Percentiles rank a stretch among this genome's conserved stretches.
phyloP scores from a whole-genome alignment of 1,140 invertebrate species.

The Polyergus mexicanus region DNA sequence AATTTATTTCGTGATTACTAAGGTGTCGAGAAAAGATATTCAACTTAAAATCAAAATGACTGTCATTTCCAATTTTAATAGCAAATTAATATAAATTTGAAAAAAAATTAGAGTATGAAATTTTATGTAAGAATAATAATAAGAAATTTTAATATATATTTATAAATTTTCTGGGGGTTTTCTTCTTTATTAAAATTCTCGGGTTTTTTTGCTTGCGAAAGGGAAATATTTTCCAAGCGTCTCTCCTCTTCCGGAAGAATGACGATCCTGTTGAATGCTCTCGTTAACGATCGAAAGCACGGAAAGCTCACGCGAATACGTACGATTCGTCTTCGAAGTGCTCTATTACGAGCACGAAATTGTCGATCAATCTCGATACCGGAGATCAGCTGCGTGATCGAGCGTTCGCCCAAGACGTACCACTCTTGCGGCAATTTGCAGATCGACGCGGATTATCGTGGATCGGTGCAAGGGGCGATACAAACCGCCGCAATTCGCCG shows the following conservation, averaged over 20 bases:
- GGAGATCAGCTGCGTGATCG: slow-evolving; percentile 6
- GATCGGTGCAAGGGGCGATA: slow-evolving; percentile 62
- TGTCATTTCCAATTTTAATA: neutral
- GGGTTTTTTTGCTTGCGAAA: neutral
- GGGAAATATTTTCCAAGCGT: too few relatives aligned
- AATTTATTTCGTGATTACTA: neutral
- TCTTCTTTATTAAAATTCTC: neutral
- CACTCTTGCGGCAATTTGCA: neutral
- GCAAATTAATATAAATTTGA: neutral
- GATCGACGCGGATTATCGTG: slow-evolving; percentile 7
- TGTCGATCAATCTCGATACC: slow-evolving; percentile 45
- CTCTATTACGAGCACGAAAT: slow-evolving; percentile 44
- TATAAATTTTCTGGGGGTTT: neutral
- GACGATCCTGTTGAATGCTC: slow-evolving; percentile 48
- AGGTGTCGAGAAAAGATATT: neutral
- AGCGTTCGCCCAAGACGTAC: neutral
- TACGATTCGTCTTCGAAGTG: neutral
- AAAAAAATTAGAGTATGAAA: neutral
- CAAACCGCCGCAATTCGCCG: slow-evolving; percentile 27
- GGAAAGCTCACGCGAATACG: slow-evolving; percentile 14
- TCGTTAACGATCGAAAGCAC: slow-evolving; percentile 37
- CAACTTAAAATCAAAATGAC: neutral
- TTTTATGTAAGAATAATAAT: neutral
- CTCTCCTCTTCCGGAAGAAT: neutral
- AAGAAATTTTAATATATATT: neutral